Base-by-base conservation (phyloP, 2,797 vertebrate species). In the Naso thynnoides region DNA sequence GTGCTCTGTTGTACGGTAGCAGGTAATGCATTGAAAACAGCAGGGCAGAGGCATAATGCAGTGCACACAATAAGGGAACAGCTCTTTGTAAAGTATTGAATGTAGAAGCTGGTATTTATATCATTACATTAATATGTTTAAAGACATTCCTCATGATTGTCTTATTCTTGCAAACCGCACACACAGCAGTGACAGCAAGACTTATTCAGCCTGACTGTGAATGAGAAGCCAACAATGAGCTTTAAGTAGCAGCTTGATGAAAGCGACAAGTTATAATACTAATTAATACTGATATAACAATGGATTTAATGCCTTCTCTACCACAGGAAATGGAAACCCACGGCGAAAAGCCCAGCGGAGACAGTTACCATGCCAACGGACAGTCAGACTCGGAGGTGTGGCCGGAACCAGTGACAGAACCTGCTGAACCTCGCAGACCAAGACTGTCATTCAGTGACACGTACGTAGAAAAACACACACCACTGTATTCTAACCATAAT, bases 371-470 rank as follows among this genome's bases (percentile, higher is more conserved):
- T 88, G 94, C 95, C 85, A 96, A 96, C 77, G 94, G 92, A 78
- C 96, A 96, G 78, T 91, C 96, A 11, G 97, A 97, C 78, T 89
- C 93, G 3, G 95, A 96, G 18, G 86, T 91, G 76, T 99, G 97
- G 97, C 94, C 95, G 1, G 92, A 96, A 75, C 82, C 95, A 24
- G 90, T 92, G 50, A 94, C 93, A 65, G 97, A 96, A 65, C 94
- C 93, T 24, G 70, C 94, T 42, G 97, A 96, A 80, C 89, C 95
- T 68, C 93, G 95, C 72, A 96, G 97, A 90, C 96, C 97, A 24
- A 96, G 94, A 83, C 95, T 99, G 87, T 93, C 95, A 3, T 98
- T 98, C 73, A 97, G 95, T 86, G 96, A 98, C 93, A 96, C 92
- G 97, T 99, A 95, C 58, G 97, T 96, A 56, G 18, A 78, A 80